A percentile compares a stretch with the other conserved stretches of the same genome.
Conservation (phyloP, 2,888 invertebrate species). For the Temnothorax unifasciatus region DNA sequence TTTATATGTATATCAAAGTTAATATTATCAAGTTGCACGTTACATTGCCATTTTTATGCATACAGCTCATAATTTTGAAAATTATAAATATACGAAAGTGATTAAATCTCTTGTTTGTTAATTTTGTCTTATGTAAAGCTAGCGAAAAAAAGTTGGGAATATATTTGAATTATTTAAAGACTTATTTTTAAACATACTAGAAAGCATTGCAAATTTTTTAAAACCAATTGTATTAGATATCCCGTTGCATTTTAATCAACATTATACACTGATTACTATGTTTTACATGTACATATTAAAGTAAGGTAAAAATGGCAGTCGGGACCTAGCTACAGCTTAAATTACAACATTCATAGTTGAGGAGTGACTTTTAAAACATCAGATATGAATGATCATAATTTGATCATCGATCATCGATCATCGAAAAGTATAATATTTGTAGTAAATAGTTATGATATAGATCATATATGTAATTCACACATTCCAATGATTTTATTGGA, state of each 20-base stretch:
- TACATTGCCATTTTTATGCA: neutral
- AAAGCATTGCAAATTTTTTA: neutral
- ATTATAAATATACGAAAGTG: slow-evolving; percentile 20
- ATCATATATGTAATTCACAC: slow-evolving; percentile 17
- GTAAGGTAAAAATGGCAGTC: slow-evolving; percentile 34
- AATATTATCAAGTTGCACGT: slow-evolving; percentile 12
- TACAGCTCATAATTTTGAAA: slow-evolving; percentile 13
- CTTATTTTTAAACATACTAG: neutral
- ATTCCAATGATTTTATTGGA: slow-evolving; percentile 24
- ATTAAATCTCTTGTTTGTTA: slow-evolving; percentile 49
- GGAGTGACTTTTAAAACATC: slow-evolving; percentile 31
- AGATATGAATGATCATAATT: neutral
- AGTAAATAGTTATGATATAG: neutral
- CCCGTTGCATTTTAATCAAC: slow-evolving; percentile 23
- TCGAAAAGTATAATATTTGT: slow-evolving; percentile 16
- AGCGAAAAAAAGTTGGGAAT: slow-evolving; percentile 27
- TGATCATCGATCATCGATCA: neutral
- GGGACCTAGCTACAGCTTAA: slow-evolving; percentile 50
- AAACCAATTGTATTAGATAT: slow-evolving; percentile 16
- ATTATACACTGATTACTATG: slow-evolving; percentile 14
- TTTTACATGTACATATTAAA: slow-evolving; percentile 34
- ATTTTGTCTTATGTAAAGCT: slow-evolving; percentile 58
- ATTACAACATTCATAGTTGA: slow-evolving; percentile 40
- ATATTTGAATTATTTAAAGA: slow-evolving; percentile 28
- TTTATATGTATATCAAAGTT: slow-evolving; percentile 52